Evolutionary conservation across 2,888 invertebrate genomes (phyloP).

Genomic region (Pheosia tremula): DNA sequence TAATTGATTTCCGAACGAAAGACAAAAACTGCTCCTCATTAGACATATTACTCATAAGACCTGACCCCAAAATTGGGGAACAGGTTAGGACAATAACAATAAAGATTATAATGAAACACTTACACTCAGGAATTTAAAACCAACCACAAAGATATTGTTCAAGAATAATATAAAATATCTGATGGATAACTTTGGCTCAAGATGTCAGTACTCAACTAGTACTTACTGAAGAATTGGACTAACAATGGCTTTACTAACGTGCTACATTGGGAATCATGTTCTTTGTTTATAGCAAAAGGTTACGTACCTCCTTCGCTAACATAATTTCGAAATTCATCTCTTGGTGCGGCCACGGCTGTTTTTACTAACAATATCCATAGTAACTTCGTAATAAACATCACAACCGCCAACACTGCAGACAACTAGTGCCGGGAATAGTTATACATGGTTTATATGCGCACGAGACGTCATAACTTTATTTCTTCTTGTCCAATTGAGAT

Average conservation of each 20-base stretch:
- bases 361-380: slow-evolving; percentile 53
- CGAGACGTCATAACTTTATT: slow-evolving; percentile 60
- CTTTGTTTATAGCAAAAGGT: neutral
- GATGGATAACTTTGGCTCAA: no score
- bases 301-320: slow-evolving; percentile 60
- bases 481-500: slow-evolving; percentile 74
- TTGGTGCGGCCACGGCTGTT: slow-evolving; percentile 46
- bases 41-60: no score
- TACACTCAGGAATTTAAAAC: no score
- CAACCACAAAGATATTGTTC: no score
- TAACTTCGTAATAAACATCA: slow-evolving; percentile 48
- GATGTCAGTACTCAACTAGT: no score
- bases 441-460: slow-evolving; percentile 65
- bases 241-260: neutral
- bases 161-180: no score
- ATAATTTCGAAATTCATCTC: slow-evolving; percentile 59
- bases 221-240: no score
- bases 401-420: slow-evolving; percentile 42
- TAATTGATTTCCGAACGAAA: no score
- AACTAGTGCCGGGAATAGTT: slow-evolving; percentile 52
- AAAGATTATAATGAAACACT: no score
- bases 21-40: no score
- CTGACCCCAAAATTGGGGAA: no score
- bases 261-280: neutral
- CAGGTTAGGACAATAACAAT: no score